phyloP scores from a whole-genome alignment of 2,113 vertebrate species.

The Tyto alba region DNA sequence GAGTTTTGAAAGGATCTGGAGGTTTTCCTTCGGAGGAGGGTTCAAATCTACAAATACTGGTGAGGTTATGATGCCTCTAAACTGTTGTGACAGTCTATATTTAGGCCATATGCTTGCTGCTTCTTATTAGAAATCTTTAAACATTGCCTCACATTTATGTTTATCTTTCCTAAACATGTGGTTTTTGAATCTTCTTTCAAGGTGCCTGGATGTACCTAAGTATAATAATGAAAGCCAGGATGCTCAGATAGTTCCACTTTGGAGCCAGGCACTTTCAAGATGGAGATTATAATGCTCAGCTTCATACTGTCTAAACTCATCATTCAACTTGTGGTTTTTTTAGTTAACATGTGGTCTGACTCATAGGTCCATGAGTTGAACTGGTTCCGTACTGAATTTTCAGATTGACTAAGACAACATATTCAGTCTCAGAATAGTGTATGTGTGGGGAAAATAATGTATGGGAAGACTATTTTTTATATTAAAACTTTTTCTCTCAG shows the following conservation, averaged over 20 bases:
- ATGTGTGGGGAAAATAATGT: background rate
- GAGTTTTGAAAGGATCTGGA: background rate
- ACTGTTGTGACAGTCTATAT: background rate
- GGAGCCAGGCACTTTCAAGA: background rate
- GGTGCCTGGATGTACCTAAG: background rate
- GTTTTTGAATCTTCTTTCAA: background rate
- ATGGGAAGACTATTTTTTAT: background rate
- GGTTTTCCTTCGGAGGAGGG: background rate
- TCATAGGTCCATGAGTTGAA: background rate
- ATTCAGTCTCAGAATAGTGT: background rate
- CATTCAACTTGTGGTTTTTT: background rate
- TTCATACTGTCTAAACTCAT: background rate
- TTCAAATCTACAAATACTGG: background rate
- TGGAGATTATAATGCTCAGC: background rate
- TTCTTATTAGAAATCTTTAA: background rate
- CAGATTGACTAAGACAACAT: background rate
- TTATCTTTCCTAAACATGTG: background rate
- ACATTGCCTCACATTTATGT: background rate
- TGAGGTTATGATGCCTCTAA: background rate
- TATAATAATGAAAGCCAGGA: background rate
- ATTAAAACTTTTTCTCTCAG: background rate
- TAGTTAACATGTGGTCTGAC: background rate
- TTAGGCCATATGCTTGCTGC: background rate
- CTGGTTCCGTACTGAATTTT: background rate
- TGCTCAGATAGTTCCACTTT: background rate